Evolutionary conservation across 2,797 vertebrate species (phyloP).

Genomic region (Enteromius radiatus): DNA sequence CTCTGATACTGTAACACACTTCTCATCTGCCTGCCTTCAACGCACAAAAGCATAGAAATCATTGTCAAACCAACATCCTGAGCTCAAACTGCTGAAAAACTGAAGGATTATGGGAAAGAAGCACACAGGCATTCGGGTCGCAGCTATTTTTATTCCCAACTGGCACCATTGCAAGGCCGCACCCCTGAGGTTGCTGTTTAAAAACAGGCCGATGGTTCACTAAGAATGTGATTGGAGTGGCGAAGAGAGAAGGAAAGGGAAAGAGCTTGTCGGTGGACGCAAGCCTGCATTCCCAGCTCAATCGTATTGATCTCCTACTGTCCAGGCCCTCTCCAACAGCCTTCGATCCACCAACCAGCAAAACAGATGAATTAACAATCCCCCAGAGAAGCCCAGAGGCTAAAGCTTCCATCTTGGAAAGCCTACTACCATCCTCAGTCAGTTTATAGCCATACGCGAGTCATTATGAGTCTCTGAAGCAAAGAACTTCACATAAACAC

Average conservation of each 20-base stretch:
- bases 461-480: constrained; percentile 38
- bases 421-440: constrained; percentile 33
- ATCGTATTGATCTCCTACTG: constrained; percentile 54
- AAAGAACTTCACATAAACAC: constrained; percentile 13
- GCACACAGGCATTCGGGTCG: constrained; percentile 47
- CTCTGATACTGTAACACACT: constrained; percentile 1
- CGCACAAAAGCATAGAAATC: constrained; percentile 10
- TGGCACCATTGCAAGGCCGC: constrained; percentile 60
- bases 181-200: constrained; percentile 64
- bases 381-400: constrained; percentile 18
- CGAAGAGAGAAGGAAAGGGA: constrained; percentile 28
- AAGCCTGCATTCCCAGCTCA: constrained; percentile 46
- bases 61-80: constrained; percentile 25
- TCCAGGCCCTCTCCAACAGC: constrained; percentile 33
- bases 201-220: constrained; percentile 57
- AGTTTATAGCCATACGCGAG: constrained; percentile 35
- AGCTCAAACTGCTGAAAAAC: constrained; percentile 35
- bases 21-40: constrained; percentile 10
- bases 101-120: constrained; percentile 52
- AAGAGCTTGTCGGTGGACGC: constrained; percentile 32
- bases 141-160: constrained; percentile 62
- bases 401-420: constrained; percentile 30
- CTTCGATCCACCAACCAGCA: constrained; percentile 53
- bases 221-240: constrained; percentile 60
- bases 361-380: constrained; percentile 52